phyloP scores from a whole-genome alignment of 2,888 invertebrate species.

The Platerodrilus igneus region DNA sequence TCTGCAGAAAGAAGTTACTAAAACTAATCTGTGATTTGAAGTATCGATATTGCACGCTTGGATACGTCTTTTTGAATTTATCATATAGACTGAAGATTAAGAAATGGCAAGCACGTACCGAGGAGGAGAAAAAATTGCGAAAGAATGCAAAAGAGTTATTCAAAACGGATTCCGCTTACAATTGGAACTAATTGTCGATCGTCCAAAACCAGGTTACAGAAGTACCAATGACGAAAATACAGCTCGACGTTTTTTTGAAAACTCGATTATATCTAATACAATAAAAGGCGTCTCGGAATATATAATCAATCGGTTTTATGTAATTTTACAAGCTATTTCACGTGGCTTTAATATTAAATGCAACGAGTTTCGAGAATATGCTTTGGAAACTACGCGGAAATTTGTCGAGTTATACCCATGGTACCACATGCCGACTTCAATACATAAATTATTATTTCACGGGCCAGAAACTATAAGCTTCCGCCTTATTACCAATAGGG shows the following conservation, averaged over 20 bases:
- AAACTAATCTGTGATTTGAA: slow-evolving; percentile 23
- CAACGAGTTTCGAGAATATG: slow-evolving; percentile 11
- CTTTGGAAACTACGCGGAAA: slow-evolving; percentile 9
- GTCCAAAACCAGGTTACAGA: slow-evolving; percentile 18
- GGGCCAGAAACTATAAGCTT: slow-evolving; percentile 15
- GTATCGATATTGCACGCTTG: slow-evolving; percentile 29
- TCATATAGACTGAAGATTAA: slow-evolving; percentile 18
- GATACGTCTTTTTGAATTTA: slow-evolving; percentile 30
- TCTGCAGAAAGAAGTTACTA: slow-evolving; percentile 18
- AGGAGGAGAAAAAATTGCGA: slow-evolving; percentile 18
- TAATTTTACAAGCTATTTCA: slow-evolving; percentile 15
- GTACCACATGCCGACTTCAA: slow-evolving; percentile 14
- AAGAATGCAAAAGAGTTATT: too few relatives aligned
- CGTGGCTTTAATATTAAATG: slow-evolving; percentile 14
- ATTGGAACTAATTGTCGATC: slow-evolving; percentile 18
- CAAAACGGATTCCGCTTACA: slow-evolving; percentile 22
- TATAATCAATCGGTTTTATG: slow-evolving; percentile 15
- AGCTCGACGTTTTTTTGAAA: slow-evolving; percentile 17
- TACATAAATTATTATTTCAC: slow-evolving; percentile 19
- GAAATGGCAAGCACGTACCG: slow-evolving; percentile 12
- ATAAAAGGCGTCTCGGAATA: slow-evolving; percentile 14
- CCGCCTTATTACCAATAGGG: slow-evolving; percentile 14
- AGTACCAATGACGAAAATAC: slow-evolving; percentile 22
- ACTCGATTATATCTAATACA: slow-evolving; percentile 13
- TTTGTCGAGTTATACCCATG: slow-evolving; percentile 16